These are phyloP conservation scores for Tupaia tana DNA, from an alignment of 2,113 vertebrate species.

Conservation along the genomic window DNA sequence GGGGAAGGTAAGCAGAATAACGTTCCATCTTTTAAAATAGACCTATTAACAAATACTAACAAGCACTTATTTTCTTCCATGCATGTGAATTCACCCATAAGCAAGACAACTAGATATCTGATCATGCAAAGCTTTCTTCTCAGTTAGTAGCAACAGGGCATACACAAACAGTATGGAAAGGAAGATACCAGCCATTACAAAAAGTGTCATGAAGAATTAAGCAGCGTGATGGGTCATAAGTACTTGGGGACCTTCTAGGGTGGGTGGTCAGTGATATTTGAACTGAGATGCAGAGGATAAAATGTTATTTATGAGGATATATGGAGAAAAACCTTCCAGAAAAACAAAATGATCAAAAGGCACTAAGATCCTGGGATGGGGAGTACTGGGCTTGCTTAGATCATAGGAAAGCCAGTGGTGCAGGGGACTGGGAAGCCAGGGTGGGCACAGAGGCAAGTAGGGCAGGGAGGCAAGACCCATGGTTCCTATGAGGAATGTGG, in stretches of 20 bases:
- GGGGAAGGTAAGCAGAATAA: no score
- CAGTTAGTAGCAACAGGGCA: accelerated
- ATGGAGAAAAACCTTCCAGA: background rate
- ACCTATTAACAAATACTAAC: background rate
- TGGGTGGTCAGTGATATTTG: background rate
- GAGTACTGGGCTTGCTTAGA: background rate
- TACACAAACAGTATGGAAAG: accelerated
- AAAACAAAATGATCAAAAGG: accelerated
- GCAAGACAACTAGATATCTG: accelerated
- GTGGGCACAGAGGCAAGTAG: background rate
- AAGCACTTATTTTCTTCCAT: accelerated
- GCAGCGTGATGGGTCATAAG: accelerated
- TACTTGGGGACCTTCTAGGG: no score
- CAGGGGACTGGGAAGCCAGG: accelerated
- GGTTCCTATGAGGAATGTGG: accelerated
- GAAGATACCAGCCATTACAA: accelerated
- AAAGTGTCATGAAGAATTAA: background rate
- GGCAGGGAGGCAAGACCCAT: background rate
- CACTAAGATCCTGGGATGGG: background rate
- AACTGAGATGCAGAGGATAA: background rate
- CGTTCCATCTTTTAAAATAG: background rate
- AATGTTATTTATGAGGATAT: background rate
- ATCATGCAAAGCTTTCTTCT: accelerated
- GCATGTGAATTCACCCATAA: accelerated
- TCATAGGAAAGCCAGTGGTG: background rate